Evolutionary conservation across 1,140 invertebrate species (phyloP), one percentile per base, ranked within the genome.

Genomic region (Physella acuta): DNA sequence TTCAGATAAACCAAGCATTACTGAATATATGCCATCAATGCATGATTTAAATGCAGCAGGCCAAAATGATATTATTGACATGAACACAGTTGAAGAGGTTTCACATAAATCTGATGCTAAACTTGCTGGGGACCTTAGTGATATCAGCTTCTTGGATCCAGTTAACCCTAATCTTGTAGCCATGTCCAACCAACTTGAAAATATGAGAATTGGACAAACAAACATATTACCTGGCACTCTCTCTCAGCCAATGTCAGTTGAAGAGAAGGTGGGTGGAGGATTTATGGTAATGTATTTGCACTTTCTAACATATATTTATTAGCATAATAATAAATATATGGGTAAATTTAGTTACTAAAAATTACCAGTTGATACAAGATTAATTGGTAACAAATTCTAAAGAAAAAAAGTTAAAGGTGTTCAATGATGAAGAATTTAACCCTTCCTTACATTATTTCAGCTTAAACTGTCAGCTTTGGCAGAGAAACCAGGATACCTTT

Each of bases 181-280:
- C 5, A 16, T 68, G 66, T 34, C 55, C 26, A 68, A 30, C 37
- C 66, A 68, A 26, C 28, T 68, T 5, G 66, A 68, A 26, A 67
- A 56, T 26, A 24, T 68, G 20, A 51, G 66, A 16, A 44, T 68
- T 33, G 66, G 66, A 24, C 56, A 58, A 31, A 60, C 30, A 3
- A 60, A 58, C 17, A 30, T 68, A 24, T 39, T 68, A 14, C 66
- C 66, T 24, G 55, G 55, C 16, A 31, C 36, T 1, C 56, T 68
- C 34, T 68, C 55, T 8, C 66, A 68, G 37, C 66, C 66, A 20
- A 68, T 68, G 66, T 68, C 66, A 28, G 66, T 68, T 2, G 66
- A 68, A 60, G 66, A 68, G 39, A 68, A 68, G 66, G 66, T 68
- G 8, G n/a, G n/a, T n/a, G n/a, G n/a, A n/a, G n/a, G n/a, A n/a